Conservation (phyloP, 2,888 invertebrate genomes). For the Apoda limacodes region DNA sequence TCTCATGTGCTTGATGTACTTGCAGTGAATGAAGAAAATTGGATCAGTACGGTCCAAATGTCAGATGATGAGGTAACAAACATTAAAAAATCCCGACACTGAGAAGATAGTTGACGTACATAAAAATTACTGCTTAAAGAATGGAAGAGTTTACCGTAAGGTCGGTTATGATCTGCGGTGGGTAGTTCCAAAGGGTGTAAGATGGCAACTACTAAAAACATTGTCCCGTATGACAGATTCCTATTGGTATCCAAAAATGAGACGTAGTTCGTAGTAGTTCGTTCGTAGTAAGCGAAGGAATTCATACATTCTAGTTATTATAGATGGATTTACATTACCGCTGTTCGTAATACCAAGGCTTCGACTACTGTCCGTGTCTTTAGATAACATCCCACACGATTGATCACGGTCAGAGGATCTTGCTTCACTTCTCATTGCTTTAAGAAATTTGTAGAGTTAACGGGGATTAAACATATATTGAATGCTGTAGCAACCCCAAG, state of each 20-base stretch:
- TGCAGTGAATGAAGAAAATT: too few relatives aligned
- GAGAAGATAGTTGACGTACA: slow-evolving; percentile 9
- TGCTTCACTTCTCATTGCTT: too few relatives aligned
- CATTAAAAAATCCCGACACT: slow-evolving; percentile 10
- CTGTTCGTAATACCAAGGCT: slow-evolving; percentile 19
- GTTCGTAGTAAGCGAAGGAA: slow-evolving; percentile 16
- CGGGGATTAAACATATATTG: slow-evolving; percentile 15
- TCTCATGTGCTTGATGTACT: too few relatives aligned
- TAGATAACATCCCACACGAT: slow-evolving; percentile 14
- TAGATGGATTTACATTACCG: slow-evolving; percentile 16
- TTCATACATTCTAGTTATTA: slow-evolving; percentile 15
- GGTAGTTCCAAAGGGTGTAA: slow-evolving; percentile 26
- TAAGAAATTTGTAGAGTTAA: slow-evolving; percentile 6
- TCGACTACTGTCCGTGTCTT: slow-evolving; percentile 11
- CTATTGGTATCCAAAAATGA: slow-evolving; percentile 23
- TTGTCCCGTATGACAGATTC: slow-evolving; percentile 14
- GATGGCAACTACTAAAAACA: slow-evolving; percentile 26
- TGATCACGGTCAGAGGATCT: slow-evolving; percentile 18
- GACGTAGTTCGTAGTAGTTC: slow-evolving; percentile 18
- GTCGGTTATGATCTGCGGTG: too few relatives aligned
- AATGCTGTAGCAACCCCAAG: slow-evolving; percentile 19
- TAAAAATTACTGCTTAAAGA: slow-evolving; percentile 20
- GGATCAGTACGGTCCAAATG: too few relatives aligned
- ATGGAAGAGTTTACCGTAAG: too few relatives aligned
- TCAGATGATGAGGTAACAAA: slow-evolving; percentile 10